Evolutionary conservation across 2,797 vertebrate genomes (phyloP), one percentile per base, ranked within the genome.

Genomic region (Syngnathus rostellatus): DNA sequence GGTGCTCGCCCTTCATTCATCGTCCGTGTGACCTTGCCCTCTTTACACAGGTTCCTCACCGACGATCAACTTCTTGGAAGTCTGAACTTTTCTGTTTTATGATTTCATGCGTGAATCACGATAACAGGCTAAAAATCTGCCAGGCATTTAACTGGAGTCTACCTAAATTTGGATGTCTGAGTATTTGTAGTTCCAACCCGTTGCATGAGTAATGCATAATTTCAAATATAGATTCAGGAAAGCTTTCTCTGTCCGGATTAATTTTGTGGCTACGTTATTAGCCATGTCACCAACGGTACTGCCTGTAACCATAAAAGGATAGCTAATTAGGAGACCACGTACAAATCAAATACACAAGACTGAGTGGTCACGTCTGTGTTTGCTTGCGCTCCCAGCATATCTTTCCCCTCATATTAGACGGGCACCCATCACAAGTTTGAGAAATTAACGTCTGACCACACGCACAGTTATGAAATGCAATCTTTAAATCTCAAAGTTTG

Each of bases 371-470:
- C 93, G 94, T 95, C 94, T 89, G 88, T 87, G 85, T 83, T 64
- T 94, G 91, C 88, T 90, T 79, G 82, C 59, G 92, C 86, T 89
- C 69, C 76, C 85, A 94, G 92, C 92, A 88, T 90, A 92, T 93
- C 93, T 88, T 93, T 98, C 96, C 90, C 84, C 89, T 94, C 83
- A 81, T 90, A 95, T 98, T 97, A 97, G 92, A 92, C 89, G 92
- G 93, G 93, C 92, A 92, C 93, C 91, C 93, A 91, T 99, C 95
- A 97, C 89, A 91, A 94, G 92, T 90, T 94, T 94, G 31, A 68
- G 72, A 82, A 73, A 92, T 90, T 91, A 92, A 91, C 64, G 68
- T 78, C 81, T 84, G 82, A 86, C 89, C 77, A 68, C 9, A 2
- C 70, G 16, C 46, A 57, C 19, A 67, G 46, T 23, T 62, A 60